Evolutionary conservation across 53 echinoderm and acorn worm species (phyloP), one percentile per base, ranked within the genome.

Genomic region (Stichopus horrens): DNA sequence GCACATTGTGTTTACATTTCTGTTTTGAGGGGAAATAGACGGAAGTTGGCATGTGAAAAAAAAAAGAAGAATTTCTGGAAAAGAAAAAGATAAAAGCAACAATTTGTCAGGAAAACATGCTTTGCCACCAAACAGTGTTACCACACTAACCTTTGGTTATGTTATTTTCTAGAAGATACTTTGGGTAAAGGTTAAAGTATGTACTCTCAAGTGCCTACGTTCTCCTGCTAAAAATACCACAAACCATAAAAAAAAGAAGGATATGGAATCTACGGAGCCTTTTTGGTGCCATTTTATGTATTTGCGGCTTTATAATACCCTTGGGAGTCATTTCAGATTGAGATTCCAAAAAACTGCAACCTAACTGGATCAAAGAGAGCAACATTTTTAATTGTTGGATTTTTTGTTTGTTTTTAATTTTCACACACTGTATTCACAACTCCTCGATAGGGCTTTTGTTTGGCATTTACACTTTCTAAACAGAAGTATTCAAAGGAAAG

Each of bases 121-220:
- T 16, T 71, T 71, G 0, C 71, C 7, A 37, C 37, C n/a, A n/a
- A 71, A 71, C 18, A 18, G 19, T 71, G 8, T 59, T 71, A 71
- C 71, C 71, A 71, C 71, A 71, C 16, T 71, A 71, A 71, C 71
- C 71, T 71, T n/a, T 71, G 6, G n/a, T 71, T 71, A 71, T 71
- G n/a, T 71, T 18, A 18, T 71, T 71, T 18, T 71, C 6, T 71
- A 5, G 71, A 71, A 71, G 6, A 71, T 71, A 18, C n/a, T 71
- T 13, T 71, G 71, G 18, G 71, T 71, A 71, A 71, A 71, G 71
- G 71, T 71, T 71, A 71, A 71, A 71, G 16, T 71, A 71, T 71
- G 71, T 19, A 71, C 19, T 20, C 71, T 20, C 71, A 71, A 63
- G 63, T 63, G 10, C 10, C 63, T 37, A 37, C 37, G 1, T 37